Evolutionary conservation across 2,888 invertebrate species (phyloP).

Genomic region (Digitonthophagus gazella): DNA sequence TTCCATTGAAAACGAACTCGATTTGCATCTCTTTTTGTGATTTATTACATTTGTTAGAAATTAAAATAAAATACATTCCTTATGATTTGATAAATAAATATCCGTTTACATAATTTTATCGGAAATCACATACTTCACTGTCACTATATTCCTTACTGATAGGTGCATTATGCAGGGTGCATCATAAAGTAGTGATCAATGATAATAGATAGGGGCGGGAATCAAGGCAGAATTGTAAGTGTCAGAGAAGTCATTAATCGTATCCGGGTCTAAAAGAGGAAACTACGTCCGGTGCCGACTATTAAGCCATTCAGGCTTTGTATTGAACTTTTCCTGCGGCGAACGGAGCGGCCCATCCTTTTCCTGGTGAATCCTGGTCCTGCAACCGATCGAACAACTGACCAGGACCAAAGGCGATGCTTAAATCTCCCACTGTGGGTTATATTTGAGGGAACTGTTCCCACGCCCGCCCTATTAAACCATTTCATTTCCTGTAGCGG

Average conservation of each 20-base stretch:
- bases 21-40: too few relatives aligned
- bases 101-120: too few relatives aligned
- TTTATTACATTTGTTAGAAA: too few relatives aligned
- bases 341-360: background rate
- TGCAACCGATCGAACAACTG: background rate
- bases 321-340: background rate
- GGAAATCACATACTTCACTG: too few relatives aligned
- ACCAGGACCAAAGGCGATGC: background rate
- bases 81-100: too few relatives aligned
- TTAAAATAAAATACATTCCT: too few relatives aligned
- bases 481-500: slow-evolving; percentile 14
- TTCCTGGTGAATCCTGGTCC: background rate
- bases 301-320: background rate
- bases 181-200: background rate
- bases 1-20: too few relatives aligned
- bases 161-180: background rate
- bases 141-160: too few relatives aligned
- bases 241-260: background rate
- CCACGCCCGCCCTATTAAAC: slow-evolving; percentile 16
- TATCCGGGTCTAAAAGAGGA: background rate
- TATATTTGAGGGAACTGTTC: slow-evolving; percentile 6
- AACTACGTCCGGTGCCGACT: background rate
- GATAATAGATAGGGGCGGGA: background rate
- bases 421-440: background rate
- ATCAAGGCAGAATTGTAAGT: background rate